Conservation (phyloP, 2,888 invertebrate species). For the Drosophila falleni region DNA sequence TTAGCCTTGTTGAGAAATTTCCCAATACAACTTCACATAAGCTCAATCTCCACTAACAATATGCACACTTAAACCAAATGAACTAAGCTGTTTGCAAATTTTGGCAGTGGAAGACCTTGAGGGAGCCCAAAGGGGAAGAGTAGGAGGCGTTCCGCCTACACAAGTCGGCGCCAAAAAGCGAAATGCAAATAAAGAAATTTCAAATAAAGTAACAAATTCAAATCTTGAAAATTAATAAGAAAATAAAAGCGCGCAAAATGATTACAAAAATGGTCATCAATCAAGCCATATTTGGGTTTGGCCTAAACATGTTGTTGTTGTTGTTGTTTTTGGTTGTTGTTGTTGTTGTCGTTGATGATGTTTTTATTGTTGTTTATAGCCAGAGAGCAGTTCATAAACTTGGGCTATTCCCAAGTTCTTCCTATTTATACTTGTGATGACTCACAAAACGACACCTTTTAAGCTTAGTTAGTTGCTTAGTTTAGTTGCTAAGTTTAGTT, state of each 20-base stretch:
- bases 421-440: conserved; percentile 20
- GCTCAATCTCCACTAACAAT: background rate
- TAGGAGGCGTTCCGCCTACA: conserved; percentile 15
- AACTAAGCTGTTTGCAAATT: background rate
- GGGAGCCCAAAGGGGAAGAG: background rate
- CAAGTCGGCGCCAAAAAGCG: conserved; percentile 16
- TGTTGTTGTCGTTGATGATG: conserved; percentile 2
- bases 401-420: conserved; percentile 19
- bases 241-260: conserved; percentile 27
- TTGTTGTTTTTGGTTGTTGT: conserved; percentile 16
- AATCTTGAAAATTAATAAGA: conserved; percentile 20
- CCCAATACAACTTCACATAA: too few species aligned
- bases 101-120: conserved; percentile 23
- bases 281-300: conserved; percentile 40
- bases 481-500: conserved; percentile 1
- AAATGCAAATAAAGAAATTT: conserved; percentile 47
- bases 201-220: conserved; percentile 11
- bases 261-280: conserved; percentile 53
- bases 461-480: conserved; percentile 3
- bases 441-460: conserved; percentile 18
- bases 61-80: background rate
- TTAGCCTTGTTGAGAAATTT: too few species aligned
- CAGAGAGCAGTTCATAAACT: conserved; percentile 15
- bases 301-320: conserved; percentile 24
- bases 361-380: conserved; percentile 11